phyloP scores from a whole-genome alignment of 2,113 vertebrate genomes.

The Syrrhaptes paradoxus region DNA sequence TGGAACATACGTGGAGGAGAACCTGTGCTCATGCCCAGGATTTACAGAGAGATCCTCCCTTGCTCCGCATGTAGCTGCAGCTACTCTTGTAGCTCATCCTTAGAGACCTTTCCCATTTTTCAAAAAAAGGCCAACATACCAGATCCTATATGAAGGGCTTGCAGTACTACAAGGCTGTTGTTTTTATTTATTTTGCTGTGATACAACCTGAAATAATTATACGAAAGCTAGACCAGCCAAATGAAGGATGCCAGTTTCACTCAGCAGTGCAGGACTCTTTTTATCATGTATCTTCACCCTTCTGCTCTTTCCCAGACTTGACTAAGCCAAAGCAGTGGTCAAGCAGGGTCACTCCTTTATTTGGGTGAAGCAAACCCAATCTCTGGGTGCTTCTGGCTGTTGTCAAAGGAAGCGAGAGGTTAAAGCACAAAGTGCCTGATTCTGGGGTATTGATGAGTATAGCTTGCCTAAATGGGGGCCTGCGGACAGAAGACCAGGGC shows the following conservation, averaged over 20 bases:
- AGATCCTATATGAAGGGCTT: background rate
- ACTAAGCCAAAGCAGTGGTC: background rate
- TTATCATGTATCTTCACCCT: background rate
- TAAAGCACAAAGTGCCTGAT: background rate
- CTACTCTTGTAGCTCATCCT: background rate
- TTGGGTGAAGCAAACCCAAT: background rate
- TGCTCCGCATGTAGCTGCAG: background rate
- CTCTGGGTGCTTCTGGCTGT: background rate
- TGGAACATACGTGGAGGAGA: background rate
- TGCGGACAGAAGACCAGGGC: background rate
- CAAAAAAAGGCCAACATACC: background rate
- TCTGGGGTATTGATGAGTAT: background rate
- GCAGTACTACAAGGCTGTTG: background rate
- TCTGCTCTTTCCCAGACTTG: background rate
- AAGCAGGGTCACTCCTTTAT: background rate
- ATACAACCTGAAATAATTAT: background rate
- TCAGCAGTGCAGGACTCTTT: background rate
- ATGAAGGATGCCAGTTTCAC: background rate
- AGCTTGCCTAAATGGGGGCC: background rate
- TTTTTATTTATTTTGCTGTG: background rate
- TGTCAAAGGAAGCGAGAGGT: background rate
- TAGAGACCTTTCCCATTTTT: background rate
- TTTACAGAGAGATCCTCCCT: background rate
- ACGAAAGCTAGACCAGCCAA: background rate
- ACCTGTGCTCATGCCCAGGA: background rate